Evolutionary conservation across 2,888 invertebrate genomes (phyloP).

Genomic region (Nymphalis urticae): DNA sequence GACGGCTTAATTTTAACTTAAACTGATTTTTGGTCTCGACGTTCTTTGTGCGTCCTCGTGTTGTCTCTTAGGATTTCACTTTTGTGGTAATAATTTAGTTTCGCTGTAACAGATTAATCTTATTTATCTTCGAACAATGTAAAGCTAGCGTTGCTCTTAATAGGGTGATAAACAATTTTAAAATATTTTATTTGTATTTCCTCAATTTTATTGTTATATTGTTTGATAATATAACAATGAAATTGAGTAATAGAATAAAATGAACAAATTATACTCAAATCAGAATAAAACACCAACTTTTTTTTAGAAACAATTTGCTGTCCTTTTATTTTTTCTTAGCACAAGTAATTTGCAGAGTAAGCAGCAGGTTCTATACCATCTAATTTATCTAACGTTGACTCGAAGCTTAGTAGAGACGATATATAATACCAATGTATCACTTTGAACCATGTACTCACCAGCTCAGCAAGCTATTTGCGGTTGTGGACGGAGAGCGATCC

Average conservation of each 20-base stretch:
- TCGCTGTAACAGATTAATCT: slow-evolving; percentile 12
- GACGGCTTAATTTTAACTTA: slow-evolving; percentile 40
- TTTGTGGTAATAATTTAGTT: slow-evolving; percentile 19
- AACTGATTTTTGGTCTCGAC: slow-evolving; percentile 28
- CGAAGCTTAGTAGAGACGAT: slow-evolving; percentile 38
- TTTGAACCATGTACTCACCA: slow-evolving; percentile 39
- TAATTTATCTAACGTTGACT: slow-evolving; percentile 33
- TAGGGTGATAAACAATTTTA: too few relatives aligned
- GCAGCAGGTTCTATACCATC: slow-evolving; percentile 29
- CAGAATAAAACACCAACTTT: too few relatives aligned
- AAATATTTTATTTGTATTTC: too few relatives aligned
- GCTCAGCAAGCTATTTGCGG: slow-evolving; percentile 43
- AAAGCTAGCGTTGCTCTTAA: background rate
- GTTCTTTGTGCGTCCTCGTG: slow-evolving; percentile 22
- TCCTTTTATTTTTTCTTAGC: too few relatives aligned
- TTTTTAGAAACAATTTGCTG: too few relatives aligned
- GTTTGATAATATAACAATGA: too few relatives aligned
- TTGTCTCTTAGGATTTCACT: slow-evolving; percentile 20
- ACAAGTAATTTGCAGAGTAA: slow-evolving; percentile 20
- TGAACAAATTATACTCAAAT: too few relatives aligned
- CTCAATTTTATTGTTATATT: too few relatives aligned
- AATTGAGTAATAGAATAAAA: too few relatives aligned
- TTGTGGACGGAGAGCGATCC: slow-evolving; percentile 34
- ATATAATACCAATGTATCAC: slow-evolving; percentile 43
- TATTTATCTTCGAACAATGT: slow-evolving; percentile 9